Evolutionary conservation across 2,797 vertebrate species (phyloP).

Genomic region (Manis javanica): DNA sequence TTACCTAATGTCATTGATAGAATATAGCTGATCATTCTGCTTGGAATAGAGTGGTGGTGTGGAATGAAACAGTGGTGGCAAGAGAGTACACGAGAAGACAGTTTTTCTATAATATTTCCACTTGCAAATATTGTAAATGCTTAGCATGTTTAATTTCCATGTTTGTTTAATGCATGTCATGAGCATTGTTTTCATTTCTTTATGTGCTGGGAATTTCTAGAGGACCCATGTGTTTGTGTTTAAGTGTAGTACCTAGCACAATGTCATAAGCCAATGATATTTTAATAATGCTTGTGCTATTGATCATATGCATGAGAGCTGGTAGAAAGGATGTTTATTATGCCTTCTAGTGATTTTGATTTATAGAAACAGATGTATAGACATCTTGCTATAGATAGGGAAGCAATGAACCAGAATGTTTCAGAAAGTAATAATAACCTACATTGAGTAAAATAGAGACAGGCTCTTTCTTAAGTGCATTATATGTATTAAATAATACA

Average conservation of each 20-base stretch:
- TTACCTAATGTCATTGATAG: background rate
- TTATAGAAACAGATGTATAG: background rate
- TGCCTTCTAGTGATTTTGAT: background rate
- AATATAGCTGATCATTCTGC: background rate
- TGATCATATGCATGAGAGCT: no score
- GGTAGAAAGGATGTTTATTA: no score
- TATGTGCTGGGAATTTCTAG: background rate
- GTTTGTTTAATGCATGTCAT: background rate
- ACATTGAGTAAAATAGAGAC: accelerated
- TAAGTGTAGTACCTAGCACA: no score
- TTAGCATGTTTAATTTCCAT: background rate
- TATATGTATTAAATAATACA: accelerated
- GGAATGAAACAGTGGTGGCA: no score
- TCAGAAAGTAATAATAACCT: background rate
- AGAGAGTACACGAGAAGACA: background rate
- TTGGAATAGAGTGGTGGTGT: background rate
- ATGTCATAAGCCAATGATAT: background rate
- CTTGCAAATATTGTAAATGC: background rate
- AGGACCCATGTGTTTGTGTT: background rate
- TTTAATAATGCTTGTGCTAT: background rate
- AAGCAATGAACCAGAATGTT: background rate
- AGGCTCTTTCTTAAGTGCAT: background rate
- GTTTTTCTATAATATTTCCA: accelerated
- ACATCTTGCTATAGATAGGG: background rate
- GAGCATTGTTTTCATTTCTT: background rate